A percentile compares a stretch with the other conserved stretches of the same genome.
phyloP scores from a whole-genome alignment of 2,113 vertebrate genomes.

The Edolisoma coerulescens region DNA sequence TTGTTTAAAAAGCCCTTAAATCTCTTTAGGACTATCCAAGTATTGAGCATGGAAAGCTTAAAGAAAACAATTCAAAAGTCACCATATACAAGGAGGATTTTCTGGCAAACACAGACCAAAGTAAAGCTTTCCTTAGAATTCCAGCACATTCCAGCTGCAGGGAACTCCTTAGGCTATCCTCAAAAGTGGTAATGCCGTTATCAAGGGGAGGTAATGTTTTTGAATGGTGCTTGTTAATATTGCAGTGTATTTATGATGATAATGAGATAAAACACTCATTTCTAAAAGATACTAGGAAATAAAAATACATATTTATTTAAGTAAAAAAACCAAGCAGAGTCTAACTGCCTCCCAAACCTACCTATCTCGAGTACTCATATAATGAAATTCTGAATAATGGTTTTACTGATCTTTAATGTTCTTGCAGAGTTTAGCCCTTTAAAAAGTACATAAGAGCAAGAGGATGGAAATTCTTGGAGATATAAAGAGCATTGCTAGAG shows the following conservation, averaged over 20 bases:
- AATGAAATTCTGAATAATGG: background rate
- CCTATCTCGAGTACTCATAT: background rate
- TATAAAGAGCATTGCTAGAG: background rate
- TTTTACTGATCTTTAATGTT: background rate
- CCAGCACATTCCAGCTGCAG: background rate
- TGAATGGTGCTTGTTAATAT: background rate
- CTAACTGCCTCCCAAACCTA: background rate
- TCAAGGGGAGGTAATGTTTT: background rate
- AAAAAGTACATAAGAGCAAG: background rate
- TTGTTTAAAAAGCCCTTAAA: background rate
- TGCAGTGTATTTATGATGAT: background rate
- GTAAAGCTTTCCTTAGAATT: background rate
- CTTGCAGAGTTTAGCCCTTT: background rate
- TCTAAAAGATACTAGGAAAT: background rate
- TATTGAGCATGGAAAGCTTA: background rate
- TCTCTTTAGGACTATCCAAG: background rate
- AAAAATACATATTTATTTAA: background rate
- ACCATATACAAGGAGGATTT: background rate
- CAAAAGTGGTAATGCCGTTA: background rate
- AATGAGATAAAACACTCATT: background rate
- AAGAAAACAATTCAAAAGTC: background rate
- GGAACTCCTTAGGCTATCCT: background rate
- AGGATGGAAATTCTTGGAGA: background rate
- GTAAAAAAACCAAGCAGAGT: background rate
- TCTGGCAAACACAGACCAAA: background rate